These are phyloP conservation scores for Limnodromus scolopaceus DNA, from an alignment of 2,797 vertebrate species.

Conservation along the genomic window DNA sequence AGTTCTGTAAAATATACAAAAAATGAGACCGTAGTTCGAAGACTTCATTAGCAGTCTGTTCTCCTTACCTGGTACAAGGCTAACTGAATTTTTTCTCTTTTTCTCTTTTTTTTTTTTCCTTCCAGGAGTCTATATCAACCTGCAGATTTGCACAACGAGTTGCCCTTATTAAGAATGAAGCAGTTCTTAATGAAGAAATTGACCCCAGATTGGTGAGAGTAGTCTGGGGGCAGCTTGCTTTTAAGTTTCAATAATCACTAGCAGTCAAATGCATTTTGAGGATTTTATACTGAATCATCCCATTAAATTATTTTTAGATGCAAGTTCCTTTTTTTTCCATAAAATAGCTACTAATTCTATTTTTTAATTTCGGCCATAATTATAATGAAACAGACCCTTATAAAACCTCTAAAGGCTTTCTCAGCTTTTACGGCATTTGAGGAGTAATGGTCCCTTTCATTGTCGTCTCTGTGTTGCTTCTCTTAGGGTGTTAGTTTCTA, in stretches of 20 bases:
- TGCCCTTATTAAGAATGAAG: constrained; percentile 95
- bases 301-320: background rate
- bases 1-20: background rate
- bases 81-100: background rate
- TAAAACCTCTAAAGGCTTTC: background rate
- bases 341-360: background rate
- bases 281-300: background rate
- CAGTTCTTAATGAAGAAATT: constrained; percentile 92
- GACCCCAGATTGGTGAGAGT: constrained; percentile 90
- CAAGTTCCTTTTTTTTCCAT: background rate
- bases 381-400: background rate
- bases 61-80: background rate
- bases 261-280: background rate
- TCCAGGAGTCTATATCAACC: constrained; percentile 94
- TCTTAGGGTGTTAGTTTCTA: background rate
- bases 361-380: background rate
- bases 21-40: background rate
- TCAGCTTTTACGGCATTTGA: background rate
- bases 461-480: background rate
- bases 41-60: background rate
- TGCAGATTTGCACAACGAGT: constrained; percentile 97
- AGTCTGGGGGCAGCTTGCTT: background rate
- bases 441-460: background rate
- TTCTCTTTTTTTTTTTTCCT: background rate
- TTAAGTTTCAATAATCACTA: background rate